Conservation (phyloP, 2,888 invertebrate genomes). For the Amiota mariae region DNA sequence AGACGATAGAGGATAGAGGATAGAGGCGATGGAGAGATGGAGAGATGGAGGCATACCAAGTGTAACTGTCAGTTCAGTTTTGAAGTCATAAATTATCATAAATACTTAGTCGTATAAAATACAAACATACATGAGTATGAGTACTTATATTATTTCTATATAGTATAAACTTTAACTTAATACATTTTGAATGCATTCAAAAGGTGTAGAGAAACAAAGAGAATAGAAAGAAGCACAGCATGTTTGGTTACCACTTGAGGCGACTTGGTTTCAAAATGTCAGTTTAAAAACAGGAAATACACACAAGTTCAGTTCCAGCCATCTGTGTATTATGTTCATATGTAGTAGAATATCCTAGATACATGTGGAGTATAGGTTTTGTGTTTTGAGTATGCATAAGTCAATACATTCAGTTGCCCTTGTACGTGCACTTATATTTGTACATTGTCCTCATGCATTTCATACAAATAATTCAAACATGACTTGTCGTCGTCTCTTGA, state of each 20-base stretch:
- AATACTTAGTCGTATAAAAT: too few relatives aligned
- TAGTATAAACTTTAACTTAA: neutral
- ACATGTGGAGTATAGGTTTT: neutral
- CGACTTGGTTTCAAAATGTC: neutral
- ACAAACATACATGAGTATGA: too few relatives aligned
- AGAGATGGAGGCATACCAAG: neutral
- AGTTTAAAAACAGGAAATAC: conserved; percentile 11
- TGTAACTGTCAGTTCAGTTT: conserved; percentile 16
- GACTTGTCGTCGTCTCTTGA: conserved; percentile 9
- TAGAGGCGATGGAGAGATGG: neutral
- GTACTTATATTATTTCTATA: too few relatives aligned
- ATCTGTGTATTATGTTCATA: neutral
- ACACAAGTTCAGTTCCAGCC: neutral
- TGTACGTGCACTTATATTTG: neutral
- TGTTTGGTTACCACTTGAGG: neutral
- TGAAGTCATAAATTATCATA: conserved; percentile 26
- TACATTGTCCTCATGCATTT: neutral
- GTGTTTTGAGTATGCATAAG: neutral
- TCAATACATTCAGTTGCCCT: neutral
- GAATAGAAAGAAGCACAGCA: neutral
- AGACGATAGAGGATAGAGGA: neutral
- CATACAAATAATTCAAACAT: neutral
- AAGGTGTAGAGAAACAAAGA: neutral
- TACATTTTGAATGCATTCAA: too few relatives aligned
- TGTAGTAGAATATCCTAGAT: neutral